phyloP scores from a whole-genome alignment of 2,888 invertebrate species.

The Drepana falcataria region DNA sequence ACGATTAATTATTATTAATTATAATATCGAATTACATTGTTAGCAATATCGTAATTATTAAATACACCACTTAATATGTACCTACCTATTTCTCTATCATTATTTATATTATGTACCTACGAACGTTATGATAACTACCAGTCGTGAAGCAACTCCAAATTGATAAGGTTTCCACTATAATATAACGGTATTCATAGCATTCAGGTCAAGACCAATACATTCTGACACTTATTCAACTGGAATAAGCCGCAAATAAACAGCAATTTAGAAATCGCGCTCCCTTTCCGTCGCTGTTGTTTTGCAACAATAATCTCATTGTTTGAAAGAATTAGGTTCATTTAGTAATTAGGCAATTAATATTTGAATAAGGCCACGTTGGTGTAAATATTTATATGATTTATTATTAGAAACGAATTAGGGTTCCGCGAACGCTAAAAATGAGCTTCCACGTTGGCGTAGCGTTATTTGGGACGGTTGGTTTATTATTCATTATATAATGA shows the following conservation, averaged over 20 bases:
- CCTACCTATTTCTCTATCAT: neutral
- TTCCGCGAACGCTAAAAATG: conserved; percentile 36
- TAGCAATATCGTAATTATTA: no score
- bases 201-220: neutral
- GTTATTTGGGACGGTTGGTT: conserved; percentile 67
- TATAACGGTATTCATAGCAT: neutral
- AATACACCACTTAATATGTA: no score
- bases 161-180: neutral
- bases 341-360: conserved; percentile 27
- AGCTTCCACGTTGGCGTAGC: conserved; percentile 39
- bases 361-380: conserved; percentile 22
- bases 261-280: neutral
- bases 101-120: neutral
- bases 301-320: conserved; percentile 34
- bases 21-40: no score
- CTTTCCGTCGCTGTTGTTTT: conserved; percentile 16
- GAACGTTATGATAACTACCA: neutral
- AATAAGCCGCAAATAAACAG: neutral
- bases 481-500: conserved; percentile 75
- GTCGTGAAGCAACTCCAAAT: neutral
- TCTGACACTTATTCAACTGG: neutral
- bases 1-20: no score
- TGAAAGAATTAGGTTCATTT: conserved; percentile 28
- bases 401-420: conserved; percentile 22
- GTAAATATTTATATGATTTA: conserved; percentile 34